phyloP scores from a whole-genome alignment of 2,797 vertebrate species.

The Halcyon smyrnensis region DNA sequence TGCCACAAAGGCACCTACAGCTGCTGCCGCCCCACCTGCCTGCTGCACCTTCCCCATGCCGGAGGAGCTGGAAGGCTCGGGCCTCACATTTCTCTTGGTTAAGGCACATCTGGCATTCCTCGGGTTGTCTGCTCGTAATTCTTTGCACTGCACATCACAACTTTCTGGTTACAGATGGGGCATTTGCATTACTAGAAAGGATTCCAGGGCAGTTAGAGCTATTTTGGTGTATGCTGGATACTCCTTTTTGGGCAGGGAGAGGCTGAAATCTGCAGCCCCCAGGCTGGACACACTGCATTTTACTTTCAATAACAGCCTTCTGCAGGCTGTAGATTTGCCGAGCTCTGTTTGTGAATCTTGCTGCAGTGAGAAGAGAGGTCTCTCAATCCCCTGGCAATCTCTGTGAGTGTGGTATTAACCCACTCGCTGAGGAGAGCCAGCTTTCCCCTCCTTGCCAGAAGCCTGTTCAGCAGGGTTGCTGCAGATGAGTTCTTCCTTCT shows the following conservation, averaged over 20 bases:
- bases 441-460: not conserved
- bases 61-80: not conserved
- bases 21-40: not conserved
- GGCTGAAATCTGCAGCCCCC: not conserved
- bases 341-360: not conserved
- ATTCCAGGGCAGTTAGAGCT: not conserved
- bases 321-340: not conserved
- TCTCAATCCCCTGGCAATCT: not conserved
- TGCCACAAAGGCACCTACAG: not conserved
- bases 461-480: not conserved
- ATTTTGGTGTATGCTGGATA: not conserved
- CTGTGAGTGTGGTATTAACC: rapidly evolving
- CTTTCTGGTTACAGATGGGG: not conserved
- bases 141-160: not conserved
- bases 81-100: not conserved
- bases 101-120: not conserved
- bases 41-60: not conserved
- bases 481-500: not conserved
- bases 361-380: not conserved
- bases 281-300: not conserved
- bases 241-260: not conserved
- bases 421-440: rapidly evolving
- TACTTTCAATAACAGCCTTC: not conserved
- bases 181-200: not conserved
- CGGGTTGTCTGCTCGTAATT: not conserved